phyloP scores from a whole-genome alignment of 2,113 vertebrate genomes.

The Halichoeres trimaculatus region DNA sequence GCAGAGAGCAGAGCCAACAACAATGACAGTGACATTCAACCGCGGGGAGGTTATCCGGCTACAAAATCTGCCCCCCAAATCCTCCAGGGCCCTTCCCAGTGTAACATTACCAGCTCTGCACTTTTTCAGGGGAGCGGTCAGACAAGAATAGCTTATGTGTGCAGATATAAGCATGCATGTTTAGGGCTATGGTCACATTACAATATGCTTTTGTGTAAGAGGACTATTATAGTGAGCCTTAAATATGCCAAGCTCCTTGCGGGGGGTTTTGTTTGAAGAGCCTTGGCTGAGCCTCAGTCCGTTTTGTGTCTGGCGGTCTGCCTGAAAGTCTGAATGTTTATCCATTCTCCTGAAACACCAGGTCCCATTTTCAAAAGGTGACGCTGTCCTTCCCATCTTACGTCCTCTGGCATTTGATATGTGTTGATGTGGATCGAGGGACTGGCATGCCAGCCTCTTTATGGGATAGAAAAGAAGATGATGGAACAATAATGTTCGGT shows the following conservation, averaged over 20 bases:
- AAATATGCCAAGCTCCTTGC: conserved; percentile 40
- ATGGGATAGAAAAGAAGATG: conserved; percentile 29
- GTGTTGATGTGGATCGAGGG: conserved; percentile 41
- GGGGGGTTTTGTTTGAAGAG: conserved; percentile 32
- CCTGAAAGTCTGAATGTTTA: conserved; percentile 44
- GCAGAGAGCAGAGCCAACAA: conserved; percentile 35
- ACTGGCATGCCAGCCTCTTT: conserved; percentile 51
- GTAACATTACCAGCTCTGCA: conserved; percentile 64
- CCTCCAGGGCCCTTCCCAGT: conserved; percentile 38
- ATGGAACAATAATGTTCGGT: conserved; percentile 41
- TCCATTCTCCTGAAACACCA: conserved; percentile 40
- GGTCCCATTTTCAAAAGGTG: conserved; percentile 65
- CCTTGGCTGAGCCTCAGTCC: conserved; percentile 35
- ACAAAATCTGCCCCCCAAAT: conserved; percentile 56
- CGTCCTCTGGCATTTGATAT: conserved; percentile 36
- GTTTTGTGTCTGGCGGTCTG: conserved; percentile 36
- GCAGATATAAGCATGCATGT: conserved; percentile 27
- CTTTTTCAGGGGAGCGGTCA: conserved; percentile 55
- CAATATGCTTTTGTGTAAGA: conserved; percentile 43
- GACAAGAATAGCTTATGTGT: conserved; percentile 68
- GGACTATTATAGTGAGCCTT: conserved; percentile 10
- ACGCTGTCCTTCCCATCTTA: conserved; percentile 57
- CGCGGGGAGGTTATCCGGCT: conserved; percentile 53
- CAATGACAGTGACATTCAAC: conserved; percentile 70
- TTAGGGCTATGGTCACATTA: conserved; percentile 28